Evolutionary conservation across 2,888 invertebrate species (phyloP).

Genomic region (Strigamia transsilvanica): DNA sequence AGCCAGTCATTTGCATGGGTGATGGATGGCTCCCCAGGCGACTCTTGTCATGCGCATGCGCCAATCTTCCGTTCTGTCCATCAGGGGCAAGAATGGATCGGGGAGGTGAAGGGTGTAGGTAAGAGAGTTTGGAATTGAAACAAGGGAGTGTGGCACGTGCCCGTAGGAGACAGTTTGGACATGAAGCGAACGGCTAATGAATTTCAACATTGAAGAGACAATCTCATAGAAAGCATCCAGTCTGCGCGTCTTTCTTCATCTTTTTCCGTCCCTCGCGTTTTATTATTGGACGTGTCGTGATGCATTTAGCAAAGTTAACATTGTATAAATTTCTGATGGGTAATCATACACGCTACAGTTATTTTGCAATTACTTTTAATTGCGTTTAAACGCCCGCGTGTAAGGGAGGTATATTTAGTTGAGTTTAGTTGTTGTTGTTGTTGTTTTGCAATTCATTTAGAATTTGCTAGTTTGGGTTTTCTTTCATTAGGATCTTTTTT

Average conservation of each 20-base stretch:
- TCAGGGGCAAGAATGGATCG: slow-evolving; percentile 21
- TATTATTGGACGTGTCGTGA: slow-evolving; percentile 10
- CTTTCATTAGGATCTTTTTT: not conserved
- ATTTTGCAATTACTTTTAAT: slow-evolving; percentile 2
- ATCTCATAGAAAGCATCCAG: slow-evolving; percentile 15
- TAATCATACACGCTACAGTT: slow-evolving; percentile 8
- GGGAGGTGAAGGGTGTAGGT: slow-evolving; percentile 23
- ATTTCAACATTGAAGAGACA: slow-evolving; percentile 30
- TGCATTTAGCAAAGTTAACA: not conserved
- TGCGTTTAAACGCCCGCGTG: not conserved
- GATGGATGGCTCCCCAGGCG: slow-evolving; percentile 26
- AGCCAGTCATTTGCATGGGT: slow-evolving; percentile 30
- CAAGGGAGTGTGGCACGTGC: slow-evolving; percentile 26
- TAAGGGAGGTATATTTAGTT: not conserved
- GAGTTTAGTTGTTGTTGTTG: not conserved
- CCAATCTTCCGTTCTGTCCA: slow-evolving; percentile 26
- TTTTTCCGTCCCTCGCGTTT: not conserved
- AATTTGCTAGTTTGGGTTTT: not conserved
- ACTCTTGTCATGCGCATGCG: slow-evolving; percentile 30
- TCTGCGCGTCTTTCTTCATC: not conserved
- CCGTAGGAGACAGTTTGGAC: slow-evolving; percentile 30
- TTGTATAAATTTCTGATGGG: not conserved
- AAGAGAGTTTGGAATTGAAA: slow-evolving; percentile 30
- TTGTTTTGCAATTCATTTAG: too few species aligned
- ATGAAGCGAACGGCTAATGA: slow-evolving; percentile 21